Conservation (phyloP, 2,888 invertebrate species). For the Mimas tiliae region DNA sequence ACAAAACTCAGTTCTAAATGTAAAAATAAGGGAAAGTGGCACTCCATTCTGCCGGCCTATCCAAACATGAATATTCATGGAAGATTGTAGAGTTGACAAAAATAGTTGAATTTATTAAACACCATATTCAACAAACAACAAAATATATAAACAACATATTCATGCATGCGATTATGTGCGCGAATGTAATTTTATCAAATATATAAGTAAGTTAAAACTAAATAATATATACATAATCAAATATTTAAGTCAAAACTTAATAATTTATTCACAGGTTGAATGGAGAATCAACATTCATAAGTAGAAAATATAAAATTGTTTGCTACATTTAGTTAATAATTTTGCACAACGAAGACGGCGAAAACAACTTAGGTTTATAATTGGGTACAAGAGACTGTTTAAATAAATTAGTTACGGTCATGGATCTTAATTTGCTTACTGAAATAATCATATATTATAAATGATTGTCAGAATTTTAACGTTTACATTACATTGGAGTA, state of each 20-base stretch:
- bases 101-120: slow-evolving; percentile 10
- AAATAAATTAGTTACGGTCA: slow-evolving; percentile 23
- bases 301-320: background rate
- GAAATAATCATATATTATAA: slow-evolving; percentile 15
- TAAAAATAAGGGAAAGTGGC: slow-evolving; percentile 3
- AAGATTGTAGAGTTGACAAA: slow-evolving; percentile 19
- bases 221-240: background rate
- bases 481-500: slow-evolving; percentile 1
- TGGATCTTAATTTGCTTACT: background rate
- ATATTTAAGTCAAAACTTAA: no score
- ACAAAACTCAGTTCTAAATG: slow-evolving; percentile 2
- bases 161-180: background rate
- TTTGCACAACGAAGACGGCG: background rate
- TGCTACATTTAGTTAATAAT: background rate
- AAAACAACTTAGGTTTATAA: slow-evolving; percentile 6
- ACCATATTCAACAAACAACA: no score
- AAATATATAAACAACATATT: no score
- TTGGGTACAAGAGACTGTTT: background rate
- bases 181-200: background rate
- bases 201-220: no score
- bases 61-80: slow-evolving; percentile 16
- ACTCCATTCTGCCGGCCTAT: background rate
- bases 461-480: background rate
- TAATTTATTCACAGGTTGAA: background rate
- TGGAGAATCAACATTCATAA: background rate